Percentiles rank a stretch among this genome's conserved stretches.
Evolutionary conservation across 2,113 vertebrate species (phyloP).

Genomic region (Ophthalmotilapia sp.): DNA sequence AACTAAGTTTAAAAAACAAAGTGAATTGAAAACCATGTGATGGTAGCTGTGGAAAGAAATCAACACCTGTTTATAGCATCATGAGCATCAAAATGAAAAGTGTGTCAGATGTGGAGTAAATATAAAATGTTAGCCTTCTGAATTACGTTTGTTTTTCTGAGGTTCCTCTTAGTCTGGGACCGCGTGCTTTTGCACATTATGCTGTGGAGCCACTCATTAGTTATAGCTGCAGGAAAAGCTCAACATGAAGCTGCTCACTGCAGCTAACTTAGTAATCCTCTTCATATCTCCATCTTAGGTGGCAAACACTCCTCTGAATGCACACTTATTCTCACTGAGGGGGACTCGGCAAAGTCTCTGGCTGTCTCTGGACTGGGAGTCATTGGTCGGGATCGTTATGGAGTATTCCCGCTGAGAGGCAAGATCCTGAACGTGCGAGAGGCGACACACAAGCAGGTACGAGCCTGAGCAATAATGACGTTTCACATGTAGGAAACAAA

Average conservation of each 20-base stretch:
- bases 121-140: not conserved
- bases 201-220: not conserved
- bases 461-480: accelerated
- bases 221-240: not conserved
- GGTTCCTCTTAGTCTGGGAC: not conserved
- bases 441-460: conserved; percentile 96
- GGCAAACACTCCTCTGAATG: conserved; percentile 96
- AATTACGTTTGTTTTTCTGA: not conserved
- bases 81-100: not conserved
- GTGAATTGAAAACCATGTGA: not conserved
- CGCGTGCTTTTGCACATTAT: not conserved
- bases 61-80: not conserved
- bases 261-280: not conserved
- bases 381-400: conserved; percentile 92
- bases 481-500: not conserved
- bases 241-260: not conserved
- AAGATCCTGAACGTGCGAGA: conserved; percentile 98
- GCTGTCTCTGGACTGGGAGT: conserved; percentile 95
- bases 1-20: accelerated
- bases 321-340: conserved; percentile 95
- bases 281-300: conserved; percentile 63
- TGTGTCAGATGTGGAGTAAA: not conserved
- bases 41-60: not conserved
- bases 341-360: conserved; percentile 95
- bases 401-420: conserved; percentile 94